Conservation (phyloP, 2,888 invertebrate species). For the Troglohyphantes excavatus region DNA sequence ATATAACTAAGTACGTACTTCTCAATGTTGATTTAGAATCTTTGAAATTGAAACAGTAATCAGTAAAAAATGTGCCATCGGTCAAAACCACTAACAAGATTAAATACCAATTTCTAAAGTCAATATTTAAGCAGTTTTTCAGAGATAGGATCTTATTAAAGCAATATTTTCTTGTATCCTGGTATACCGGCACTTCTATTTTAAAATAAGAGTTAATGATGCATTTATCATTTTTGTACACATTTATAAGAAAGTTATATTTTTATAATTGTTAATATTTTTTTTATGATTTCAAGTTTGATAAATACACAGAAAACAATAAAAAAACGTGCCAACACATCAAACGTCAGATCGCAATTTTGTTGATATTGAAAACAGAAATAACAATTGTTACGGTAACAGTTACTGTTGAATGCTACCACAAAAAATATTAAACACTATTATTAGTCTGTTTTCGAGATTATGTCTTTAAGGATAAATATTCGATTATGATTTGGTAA, state of each 20-base stretch:
- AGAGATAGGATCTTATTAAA: neutral
- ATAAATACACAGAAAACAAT: neutral
- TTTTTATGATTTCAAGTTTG: neutral
- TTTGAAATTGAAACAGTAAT: neutral
- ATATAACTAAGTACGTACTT: too few species aligned
- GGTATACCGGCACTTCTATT: neutral
- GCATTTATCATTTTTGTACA: neutral
- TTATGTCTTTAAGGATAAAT: too few species aligned
- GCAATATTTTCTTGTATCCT: neutral
- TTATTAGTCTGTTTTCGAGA: too few species aligned
- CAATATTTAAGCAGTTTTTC: neutral
- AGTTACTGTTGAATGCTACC: too few species aligned
- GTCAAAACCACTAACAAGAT: neutral
- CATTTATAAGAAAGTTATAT: neutral
- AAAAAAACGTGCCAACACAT: constrained; percentile 1
- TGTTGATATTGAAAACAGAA: neutral
- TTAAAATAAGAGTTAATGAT: neutral
- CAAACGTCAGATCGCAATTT: neutral
- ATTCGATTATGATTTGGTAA: too few species aligned
- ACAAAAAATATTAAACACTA: too few species aligned
- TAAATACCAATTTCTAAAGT: neutral
- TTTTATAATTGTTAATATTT: neutral
- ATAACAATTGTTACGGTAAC: too few species aligned
- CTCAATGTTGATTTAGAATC: neutral
- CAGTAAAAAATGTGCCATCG: neutral